These are phyloP conservation scores for Lasioglossum pauxillum DNA, from an alignment of 2,888 invertebrate genomes.

Conservation along the genomic window DNA sequence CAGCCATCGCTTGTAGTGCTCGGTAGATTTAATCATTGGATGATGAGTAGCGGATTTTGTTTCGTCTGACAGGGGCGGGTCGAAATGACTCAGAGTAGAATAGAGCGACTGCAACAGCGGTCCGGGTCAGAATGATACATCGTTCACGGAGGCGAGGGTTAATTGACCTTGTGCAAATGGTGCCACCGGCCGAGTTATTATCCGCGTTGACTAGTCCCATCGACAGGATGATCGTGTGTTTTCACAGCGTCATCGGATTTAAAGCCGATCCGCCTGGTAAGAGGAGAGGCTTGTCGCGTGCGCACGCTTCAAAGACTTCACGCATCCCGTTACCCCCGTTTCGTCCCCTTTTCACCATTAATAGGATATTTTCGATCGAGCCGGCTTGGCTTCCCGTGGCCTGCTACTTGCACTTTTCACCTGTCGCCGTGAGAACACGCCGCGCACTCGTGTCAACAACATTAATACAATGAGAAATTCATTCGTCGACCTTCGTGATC, in stretches of 20 bases:
- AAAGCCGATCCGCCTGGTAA: conserved; percentile 17
- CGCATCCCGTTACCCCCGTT: conserved; percentile 14
- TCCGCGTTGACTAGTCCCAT: not conserved
- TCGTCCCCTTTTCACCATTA: conserved; percentile 13
- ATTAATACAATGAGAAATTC: not conserved
- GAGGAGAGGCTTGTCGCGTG: conserved; percentile 25
- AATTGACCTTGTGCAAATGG: conserved; percentile 47
- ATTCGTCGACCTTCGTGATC: too few relatives aligned
- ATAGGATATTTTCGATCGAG: conserved; percentile 57
- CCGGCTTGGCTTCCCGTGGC: conserved; percentile 19
- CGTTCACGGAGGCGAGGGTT: conserved; percentile 15
- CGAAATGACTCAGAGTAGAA: too few relatives aligned
- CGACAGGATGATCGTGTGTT: conserved; percentile 59
- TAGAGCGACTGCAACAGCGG: not conserved
- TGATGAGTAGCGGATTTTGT: too few relatives aligned
- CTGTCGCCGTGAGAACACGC: not conserved
- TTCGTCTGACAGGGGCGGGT: too few relatives aligned
- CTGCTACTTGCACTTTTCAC: conserved; percentile 30
- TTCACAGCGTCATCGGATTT: conserved; percentile 54
- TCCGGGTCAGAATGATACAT: not conserved
- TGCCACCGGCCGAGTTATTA: conserved; percentile 32
- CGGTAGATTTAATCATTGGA: too few relatives aligned
- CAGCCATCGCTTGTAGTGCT: too few relatives aligned
- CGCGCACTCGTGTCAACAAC: not conserved
- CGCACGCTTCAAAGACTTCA: conserved; percentile 55